Conservation (phyloP, 2,113 vertebrate genomes). For the Chrysochloris asiatica region DNA sequence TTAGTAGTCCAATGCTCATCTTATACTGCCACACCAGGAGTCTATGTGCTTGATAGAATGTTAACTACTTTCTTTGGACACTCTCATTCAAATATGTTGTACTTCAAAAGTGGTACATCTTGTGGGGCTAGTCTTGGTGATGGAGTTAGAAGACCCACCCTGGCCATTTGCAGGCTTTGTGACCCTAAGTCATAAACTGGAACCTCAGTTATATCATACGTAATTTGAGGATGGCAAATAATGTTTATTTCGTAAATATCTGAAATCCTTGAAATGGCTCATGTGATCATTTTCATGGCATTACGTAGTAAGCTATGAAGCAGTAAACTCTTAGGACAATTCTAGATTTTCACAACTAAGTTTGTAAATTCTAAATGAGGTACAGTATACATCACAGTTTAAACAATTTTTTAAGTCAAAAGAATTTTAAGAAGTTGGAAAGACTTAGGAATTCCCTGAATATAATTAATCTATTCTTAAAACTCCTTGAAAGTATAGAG, state of each 20-base stretch:
- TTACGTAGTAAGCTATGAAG: neutral
- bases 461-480: neutral
- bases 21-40: no score
- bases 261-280: neutral
- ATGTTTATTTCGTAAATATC: neutral
- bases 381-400: neutral
- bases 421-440: neutral
- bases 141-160: neutral
- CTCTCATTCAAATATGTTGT: neutral
- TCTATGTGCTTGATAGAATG: neutral
- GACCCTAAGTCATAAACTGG: neutral
- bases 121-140: neutral
- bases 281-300: neutral
- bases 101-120: neutral
- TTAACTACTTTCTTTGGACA: neutral
- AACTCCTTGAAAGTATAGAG: neutral
- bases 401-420: neutral
- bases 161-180: neutral
- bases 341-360: neutral
- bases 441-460: neutral
- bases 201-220: neutral
- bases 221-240: neutral
- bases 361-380: neutral
- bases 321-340: neutral
- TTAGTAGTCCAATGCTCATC: no score